Percentiles rank a stretch among this genome's conserved stretches.
These are phyloP conservation scores for Naso thynnoides DNA, from an alignment of 2,797 vertebrate species.

Conservation along the genomic window DNA sequence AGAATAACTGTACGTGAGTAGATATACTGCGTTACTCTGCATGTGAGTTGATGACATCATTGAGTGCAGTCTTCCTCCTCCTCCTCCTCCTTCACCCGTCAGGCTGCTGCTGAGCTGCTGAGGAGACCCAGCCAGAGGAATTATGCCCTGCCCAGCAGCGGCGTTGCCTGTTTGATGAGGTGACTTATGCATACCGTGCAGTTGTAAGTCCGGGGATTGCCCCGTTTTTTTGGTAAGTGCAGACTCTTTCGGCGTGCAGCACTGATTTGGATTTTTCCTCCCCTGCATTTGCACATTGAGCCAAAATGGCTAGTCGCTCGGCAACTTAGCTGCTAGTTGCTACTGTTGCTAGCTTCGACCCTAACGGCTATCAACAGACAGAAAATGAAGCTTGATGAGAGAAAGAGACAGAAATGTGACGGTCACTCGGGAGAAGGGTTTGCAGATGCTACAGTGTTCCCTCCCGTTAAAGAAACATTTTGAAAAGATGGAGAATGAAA, in stretches of 20 bases:
- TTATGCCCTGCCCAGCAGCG: conserved; percentile 72
- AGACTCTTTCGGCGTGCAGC: conserved; percentile 29
- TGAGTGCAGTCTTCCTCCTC: conserved; percentile 53
- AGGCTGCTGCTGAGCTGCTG: conserved; percentile 64
- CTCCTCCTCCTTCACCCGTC: conserved; percentile 48
- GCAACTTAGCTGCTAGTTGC: conserved; percentile 65
- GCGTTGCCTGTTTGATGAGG: conserved; percentile 72
- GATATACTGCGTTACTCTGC: conserved; percentile 35
- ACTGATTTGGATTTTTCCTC: conserved; percentile 19
- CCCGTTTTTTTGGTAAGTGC: conserved; percentile 83
- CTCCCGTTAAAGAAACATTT: not conserved
- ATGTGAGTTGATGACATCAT: conserved; percentile 79
- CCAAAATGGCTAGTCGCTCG: conserved; percentile 74
- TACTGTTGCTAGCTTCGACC: conserved; percentile 67
- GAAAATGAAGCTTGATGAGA: not conserved
- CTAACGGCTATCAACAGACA: conserved; percentile 6
- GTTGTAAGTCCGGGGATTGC: conserved; percentile 76
- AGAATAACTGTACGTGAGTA: not conserved
- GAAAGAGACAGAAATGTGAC: not conserved
- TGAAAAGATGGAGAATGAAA: conserved; percentile 8
- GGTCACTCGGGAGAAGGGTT: not conserved
- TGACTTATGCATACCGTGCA: conserved; percentile 80
- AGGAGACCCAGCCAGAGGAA: conserved; percentile 61
- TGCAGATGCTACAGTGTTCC: not conserved
- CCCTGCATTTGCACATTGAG: conserved; percentile 54